phyloP scores from a whole-genome alignment of 1,140 invertebrate species.

The Limonius californicus region DNA sequence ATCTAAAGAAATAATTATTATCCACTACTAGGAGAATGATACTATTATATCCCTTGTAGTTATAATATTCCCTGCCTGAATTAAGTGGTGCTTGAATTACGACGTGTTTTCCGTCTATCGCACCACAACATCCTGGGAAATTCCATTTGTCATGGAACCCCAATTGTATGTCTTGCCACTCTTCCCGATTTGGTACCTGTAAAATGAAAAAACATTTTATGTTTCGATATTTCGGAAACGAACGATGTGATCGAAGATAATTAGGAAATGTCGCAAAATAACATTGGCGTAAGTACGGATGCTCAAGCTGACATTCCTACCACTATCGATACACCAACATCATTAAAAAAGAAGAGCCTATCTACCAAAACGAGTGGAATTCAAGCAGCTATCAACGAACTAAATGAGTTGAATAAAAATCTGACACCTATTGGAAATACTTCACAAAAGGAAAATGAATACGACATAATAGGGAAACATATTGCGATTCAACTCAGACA shows the following conservation, averaged over 20 bases:
- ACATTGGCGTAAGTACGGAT: background rate
- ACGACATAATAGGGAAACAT: constrained; percentile 3
- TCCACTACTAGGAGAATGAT: constrained; percentile 41
- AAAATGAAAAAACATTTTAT: background rate
- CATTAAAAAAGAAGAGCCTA: too few relatives aligned
- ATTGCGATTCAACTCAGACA: background rate
- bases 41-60: constrained; percentile 43
- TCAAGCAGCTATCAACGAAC: background rate
- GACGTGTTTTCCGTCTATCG: constrained; percentile 47
- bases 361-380: background rate
- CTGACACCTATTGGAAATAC: background rate
- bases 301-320: too few relatives aligned
- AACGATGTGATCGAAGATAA: background rate
- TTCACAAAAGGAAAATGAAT: background rate
- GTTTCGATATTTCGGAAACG: too few relatives aligned
- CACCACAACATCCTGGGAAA: background rate
- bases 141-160: constrained; percentile 42
- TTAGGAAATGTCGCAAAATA: background rate
- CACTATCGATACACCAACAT: too few relatives aligned
- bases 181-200: background rate
- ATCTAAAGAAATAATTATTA: constrained; percentile 42
- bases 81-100: constrained; percentile 36
- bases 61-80: constrained; percentile 38
- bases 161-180: background rate
- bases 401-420: background rate